A percentile compares a stretch with the other conserved stretches of the same genome.
These are phyloP conservation scores for Isurus oxyrinchus DNA, from an alignment of 2,113 vertebrate genomes.

Conservation along the genomic window DNA sequence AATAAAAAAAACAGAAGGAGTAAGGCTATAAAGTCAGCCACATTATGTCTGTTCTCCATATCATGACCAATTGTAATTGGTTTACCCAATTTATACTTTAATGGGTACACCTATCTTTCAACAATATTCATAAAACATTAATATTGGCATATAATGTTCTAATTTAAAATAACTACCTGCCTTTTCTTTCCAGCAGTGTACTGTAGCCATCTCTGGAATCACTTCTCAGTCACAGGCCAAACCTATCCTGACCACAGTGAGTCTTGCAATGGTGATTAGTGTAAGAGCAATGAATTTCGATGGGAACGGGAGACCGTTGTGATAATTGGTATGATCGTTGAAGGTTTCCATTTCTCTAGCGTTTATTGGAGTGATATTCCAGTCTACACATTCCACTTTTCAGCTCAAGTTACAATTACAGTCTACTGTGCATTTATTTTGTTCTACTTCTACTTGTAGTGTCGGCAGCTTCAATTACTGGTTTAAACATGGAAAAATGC, in stretches of 20 bases:
- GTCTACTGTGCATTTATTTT: neutral
- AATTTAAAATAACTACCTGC: neutral
- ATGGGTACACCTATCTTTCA: neutral
- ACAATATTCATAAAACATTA: neutral
- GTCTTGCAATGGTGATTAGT: neutral
- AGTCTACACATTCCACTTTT: neutral
- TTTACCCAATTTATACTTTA: neutral
- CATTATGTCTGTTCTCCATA: neutral
- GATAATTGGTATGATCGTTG: neutral
- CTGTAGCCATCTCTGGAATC: neutral
- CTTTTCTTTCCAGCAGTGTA: neutral
- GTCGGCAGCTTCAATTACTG: neutral
- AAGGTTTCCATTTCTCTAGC: neutral
- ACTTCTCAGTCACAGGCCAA: neutral
- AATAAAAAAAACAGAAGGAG: too few relatives aligned
- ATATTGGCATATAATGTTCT: neutral
- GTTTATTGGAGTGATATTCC: too few relatives aligned
- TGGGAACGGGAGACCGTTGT: neutral
- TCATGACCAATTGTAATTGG: neutral
- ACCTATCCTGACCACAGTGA: neutral
- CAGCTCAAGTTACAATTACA: neutral
- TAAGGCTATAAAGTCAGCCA: too few relatives aligned
- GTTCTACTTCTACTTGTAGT: neutral
- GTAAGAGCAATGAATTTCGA: neutral
- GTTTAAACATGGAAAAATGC: neutral